Percentiles rank a stretch among this genome's conserved stretches.
Evolutionary conservation across 2,113 vertebrate species (phyloP).

Genomic region (Columbina picui): DNA sequence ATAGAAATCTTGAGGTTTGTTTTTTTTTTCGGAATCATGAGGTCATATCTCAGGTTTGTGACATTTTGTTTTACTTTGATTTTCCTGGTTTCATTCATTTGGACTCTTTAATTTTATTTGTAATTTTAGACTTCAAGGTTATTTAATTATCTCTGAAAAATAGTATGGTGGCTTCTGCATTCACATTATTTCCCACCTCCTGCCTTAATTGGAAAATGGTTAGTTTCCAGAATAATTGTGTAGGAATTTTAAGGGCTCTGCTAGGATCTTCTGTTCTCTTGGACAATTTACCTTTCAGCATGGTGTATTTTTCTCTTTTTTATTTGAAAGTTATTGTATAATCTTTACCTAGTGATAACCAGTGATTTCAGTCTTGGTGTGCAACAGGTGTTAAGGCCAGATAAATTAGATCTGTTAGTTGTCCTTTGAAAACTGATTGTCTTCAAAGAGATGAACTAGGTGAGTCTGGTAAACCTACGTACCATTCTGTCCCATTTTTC

Average conservation of each 20-base stretch:
- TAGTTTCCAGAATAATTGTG: not conserved
- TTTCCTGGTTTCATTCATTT: not conserved
- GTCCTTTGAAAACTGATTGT: not conserved
- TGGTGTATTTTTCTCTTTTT: not conserved
- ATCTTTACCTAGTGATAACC: not conserved
- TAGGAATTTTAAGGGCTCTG: not conserved
- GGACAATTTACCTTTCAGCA: not conserved
- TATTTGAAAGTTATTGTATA: not conserved
- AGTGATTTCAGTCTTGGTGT: not conserved
- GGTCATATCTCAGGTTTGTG: not conserved
- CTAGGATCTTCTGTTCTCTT: not conserved
- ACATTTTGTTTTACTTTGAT: not conserved
- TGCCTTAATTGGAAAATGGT: not conserved
- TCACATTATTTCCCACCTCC: not conserved
- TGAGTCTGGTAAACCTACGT: not conserved
- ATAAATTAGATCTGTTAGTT: not conserved
- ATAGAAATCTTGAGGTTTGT: not conserved
- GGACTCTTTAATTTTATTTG: not conserved
- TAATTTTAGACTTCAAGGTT: not conserved
- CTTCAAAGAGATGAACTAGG: not conserved
- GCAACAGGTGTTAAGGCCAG: not conserved
- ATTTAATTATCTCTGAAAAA: conserved; percentile 2
- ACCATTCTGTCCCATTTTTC: not conserved
- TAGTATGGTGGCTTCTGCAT: not conserved
- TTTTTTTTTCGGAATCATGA: not conserved